Percentiles rank a stretch among this genome's conserved stretches.
These are phyloP conservation scores for Didymodactylos carnosus DNA, from an alignment of 2,888 invertebrate species.

Conservation along the genomic window DNA sequence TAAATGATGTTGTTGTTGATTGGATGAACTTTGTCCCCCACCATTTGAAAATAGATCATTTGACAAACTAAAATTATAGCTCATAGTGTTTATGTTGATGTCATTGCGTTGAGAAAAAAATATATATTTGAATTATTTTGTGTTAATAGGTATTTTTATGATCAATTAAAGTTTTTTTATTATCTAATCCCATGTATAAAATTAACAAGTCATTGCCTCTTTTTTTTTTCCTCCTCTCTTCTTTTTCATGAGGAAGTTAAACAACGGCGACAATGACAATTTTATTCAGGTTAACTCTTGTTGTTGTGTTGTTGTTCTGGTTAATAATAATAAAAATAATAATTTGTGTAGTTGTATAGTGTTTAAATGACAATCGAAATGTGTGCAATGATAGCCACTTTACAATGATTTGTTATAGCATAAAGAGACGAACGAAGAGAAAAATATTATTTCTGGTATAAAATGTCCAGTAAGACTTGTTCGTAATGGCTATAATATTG, in stretches of 20 bases:
- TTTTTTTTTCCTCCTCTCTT: not conserved
- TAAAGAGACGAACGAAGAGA: no score
- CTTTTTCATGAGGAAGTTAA: not conserved
- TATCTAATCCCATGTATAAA: not conserved
- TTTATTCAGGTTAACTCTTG: not conserved
- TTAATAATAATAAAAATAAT: not conserved
- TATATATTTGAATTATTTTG: no score
- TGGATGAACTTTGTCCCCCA: not conserved
- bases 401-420: conserved; percentile 2
- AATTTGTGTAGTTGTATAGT: not conserved
- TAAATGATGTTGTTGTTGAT: not conserved
- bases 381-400: not conserved
- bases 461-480: no score
- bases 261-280: not conserved
- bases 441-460: no score
- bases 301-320: no score
- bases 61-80: not conserved
- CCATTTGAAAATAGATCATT: not conserved
- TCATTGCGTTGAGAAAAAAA: no score
- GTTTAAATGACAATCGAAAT: conserved; percentile 1
- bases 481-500: no score
- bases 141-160: no score
- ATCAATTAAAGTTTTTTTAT: not conserved
- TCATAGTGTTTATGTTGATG: no score
- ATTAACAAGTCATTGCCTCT: not conserved